Evolutionary conservation across 30 jellyfish, hydroid and myxozoan species (phyloP).

Genomic region (Morbakka virulenta): DNA sequence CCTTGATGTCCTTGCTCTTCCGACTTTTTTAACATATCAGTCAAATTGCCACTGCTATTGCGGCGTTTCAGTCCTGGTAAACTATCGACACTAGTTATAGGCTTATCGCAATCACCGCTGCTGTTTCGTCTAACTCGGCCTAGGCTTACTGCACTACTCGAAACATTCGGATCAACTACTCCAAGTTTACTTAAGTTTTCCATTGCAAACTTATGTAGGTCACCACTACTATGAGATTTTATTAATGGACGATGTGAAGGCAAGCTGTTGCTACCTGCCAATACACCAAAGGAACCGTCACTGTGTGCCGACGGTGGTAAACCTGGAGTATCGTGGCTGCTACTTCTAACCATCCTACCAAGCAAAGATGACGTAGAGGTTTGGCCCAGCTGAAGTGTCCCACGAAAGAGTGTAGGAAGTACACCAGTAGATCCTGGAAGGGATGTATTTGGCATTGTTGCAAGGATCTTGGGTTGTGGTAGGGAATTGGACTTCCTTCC

Average conservation of each 20-base stretch:
- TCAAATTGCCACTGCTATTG: conserved; percentile 64
- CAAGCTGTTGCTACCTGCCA: background rate
- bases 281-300: conserved; percentile 21
- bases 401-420: background rate
- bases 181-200: background rate
- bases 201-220: conserved; percentile 10
- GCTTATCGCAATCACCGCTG: background rate
- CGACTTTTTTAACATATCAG: conserved; percentile 35
- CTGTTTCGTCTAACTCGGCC: conserved; percentile 47
- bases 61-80: conserved; percentile 34
- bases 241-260: conserved; percentile 34
- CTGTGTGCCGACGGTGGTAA: conserved; percentile 10
- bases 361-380: conserved; percentile 14
- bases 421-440: background rate
- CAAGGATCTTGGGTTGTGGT: background rate
- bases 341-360: conserved; percentile 24
- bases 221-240: conserved; percentile 73
- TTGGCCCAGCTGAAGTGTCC: conserved; percentile 18
- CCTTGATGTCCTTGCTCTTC: conserved; percentile 15
- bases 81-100: background rate
- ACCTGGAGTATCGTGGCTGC: background rate
- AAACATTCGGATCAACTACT: background rate
- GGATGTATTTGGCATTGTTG: background rate
- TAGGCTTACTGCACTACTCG: background rate
- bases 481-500: background rate